Conservation (phyloP, 2,797 vertebrate genomes). For the Bryconaethiops microstoma region DNA sequence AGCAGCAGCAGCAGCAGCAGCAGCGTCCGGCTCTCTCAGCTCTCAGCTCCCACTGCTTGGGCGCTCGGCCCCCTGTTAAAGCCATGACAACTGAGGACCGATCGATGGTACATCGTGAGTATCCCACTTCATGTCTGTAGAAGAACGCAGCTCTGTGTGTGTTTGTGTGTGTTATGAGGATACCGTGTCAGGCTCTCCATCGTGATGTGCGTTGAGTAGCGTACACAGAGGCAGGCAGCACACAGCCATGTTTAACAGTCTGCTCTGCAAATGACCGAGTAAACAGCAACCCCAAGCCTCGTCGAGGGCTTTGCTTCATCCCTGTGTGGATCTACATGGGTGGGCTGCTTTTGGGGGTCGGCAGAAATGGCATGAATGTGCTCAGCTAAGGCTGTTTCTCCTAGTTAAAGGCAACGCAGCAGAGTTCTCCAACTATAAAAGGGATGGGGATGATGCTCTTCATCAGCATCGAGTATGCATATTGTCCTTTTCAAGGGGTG, state of each 20-base stretch:
- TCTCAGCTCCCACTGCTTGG: constrained; percentile 49
- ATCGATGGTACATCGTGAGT: constrained; percentile 75
- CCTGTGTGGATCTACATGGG: background rate
- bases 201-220: constrained; percentile 40
- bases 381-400: constrained; percentile 57
- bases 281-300: constrained; percentile 1
- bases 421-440: too few species aligned
- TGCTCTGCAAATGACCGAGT: constrained; percentile 49
- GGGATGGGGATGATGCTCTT: too few species aligned
- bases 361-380: constrained; percentile 42
- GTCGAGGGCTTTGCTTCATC: constrained; percentile 15
- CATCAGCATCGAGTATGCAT: too few species aligned
- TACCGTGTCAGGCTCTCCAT: constrained; percentile 21
- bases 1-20: constrained; percentile 53
- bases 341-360: constrained; percentile 13
- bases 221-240: constrained; percentile 43
- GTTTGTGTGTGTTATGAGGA: constrained; percentile 42
- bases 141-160: constrained; percentile 15
- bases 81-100: constrained; percentile 72
- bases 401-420: constrained; percentile 64
- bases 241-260: constrained; percentile 64
- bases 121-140: constrained; percentile 38
- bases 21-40: constrained; percentile 53
- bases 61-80: constrained; percentile 52
- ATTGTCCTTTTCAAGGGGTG: too few species aligned